Base-by-base conservation (phyloP, 1,140 invertebrate genomes). In the Drosophila nasuta region DNA sequence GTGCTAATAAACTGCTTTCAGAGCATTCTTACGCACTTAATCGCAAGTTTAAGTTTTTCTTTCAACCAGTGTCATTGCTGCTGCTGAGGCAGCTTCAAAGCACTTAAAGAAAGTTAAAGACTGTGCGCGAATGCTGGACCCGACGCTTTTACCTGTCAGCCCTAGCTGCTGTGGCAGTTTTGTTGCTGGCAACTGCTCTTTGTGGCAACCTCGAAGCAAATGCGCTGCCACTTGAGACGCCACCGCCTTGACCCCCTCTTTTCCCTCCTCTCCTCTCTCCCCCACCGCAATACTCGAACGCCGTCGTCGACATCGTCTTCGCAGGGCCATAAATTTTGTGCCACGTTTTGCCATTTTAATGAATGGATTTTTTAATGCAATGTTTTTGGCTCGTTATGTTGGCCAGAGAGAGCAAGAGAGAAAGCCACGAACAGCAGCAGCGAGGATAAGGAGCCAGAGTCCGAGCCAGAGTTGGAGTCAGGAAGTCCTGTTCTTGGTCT, bases 341-440 rank as follows among this genome's bases (percentile, higher is more conserved):
- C 82, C 83, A 86, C 83, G 81, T 86, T 86, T 88, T 80, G 83
- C 83, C 83, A 89, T 88, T 88, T 83, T 88, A 88, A 88, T 88
- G 83, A 88, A 88, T 88, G 83, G 83, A 83, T 82, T 87, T 88
- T 83, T 88, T 88, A 87, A 87, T 87, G 83, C 83, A 88, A 88
- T 88, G 85, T 87, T 88, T 77, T 88, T 69, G 77, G 80, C 83
- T 80, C 82, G 83, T 87, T 86, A 79, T 68, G 71, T 25, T 28
- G 8, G 72, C 28, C 52, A 48, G 38, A 43, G 38, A 51, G 11
- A 20, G 49, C 48, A 6, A 28, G 4, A 20, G 15, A 38, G 35
- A 38, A 38, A 48, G 46, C 46, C 46, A 11, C 46, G 11, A 51
- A 60, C 33, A 38, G 54, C 33, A 38, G 54, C n/a, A 54, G 15